Conservation (phyloP, 2,888 invertebrate genomes). For the Oegoconia quadripuncta region DNA sequence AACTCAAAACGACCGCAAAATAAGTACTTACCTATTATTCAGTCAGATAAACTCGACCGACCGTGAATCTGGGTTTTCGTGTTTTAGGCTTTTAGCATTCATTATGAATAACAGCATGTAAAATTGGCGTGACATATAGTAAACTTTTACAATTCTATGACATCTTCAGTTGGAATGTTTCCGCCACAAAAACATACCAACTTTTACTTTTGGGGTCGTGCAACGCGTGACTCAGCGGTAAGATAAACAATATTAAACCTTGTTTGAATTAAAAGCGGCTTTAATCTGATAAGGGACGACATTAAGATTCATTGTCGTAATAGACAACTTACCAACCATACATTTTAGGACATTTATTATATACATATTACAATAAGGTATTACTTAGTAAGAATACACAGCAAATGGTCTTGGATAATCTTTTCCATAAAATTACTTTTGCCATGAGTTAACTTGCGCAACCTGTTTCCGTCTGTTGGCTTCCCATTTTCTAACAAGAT, state of each 20-base stretch:
- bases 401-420: not conserved
- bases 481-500: conserved; percentile 77
- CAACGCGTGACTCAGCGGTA: conserved; percentile 37
- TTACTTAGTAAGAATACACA: not conserved
- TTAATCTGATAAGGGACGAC: not conserved
- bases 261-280: conserved; percentile 3
- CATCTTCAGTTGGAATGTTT: conserved; percentile 26
- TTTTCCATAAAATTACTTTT: conserved; percentile 41
- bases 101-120: conserved; percentile 22
- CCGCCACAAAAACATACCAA: no score
- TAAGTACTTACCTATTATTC: conserved; percentile 35
- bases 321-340: no score
- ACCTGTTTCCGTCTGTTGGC: conserved; percentile 59
- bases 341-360: no score
- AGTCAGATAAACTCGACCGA: no score
- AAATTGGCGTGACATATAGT: conserved; percentile 27
- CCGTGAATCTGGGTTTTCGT: conserved; percentile 38
- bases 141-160: conserved; percentile 17
- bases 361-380: no score
- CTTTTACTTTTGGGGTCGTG: conserved; percentile 59
- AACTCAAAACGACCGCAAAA: conserved; percentile 39
- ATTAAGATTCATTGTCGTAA: not conserved
- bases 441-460: conserved; percentile 41
- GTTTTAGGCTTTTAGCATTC: conserved; percentile 21
- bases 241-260: conserved; percentile 25